Evolutionary conservation across 2,797 vertebrate species (phyloP).

Genomic region (Borostomias antarcticus): DNA sequence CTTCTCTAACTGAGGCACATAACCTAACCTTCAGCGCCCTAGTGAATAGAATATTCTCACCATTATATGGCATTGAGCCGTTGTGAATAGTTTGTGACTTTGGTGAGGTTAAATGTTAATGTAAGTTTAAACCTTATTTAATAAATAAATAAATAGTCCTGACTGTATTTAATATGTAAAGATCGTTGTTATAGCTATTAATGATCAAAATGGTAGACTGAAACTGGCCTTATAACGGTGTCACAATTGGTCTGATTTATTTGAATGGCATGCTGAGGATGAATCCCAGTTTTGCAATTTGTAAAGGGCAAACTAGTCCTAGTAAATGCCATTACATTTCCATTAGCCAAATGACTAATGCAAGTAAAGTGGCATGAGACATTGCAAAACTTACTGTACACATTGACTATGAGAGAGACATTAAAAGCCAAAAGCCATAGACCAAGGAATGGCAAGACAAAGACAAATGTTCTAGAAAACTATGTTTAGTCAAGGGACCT

Average conservation of each 20-base stretch:
- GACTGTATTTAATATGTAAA: too few species aligned
- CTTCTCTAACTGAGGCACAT: too few species aligned
- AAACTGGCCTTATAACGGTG: too few species aligned
- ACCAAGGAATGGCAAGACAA: not conserved
- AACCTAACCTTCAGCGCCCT: not conserved
- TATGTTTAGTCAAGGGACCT: not conserved
- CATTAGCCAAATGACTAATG: slow-evolving; percentile 76
- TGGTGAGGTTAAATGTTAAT: too few species aligned
- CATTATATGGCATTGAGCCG: too few species aligned
- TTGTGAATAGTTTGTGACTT: too few species aligned
- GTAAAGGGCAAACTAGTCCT: slow-evolving; percentile 64
- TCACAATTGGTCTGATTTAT: slow-evolving; percentile 39
- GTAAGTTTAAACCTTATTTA: too few species aligned
- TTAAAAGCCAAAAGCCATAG: slow-evolving; percentile 19
- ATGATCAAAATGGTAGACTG: too few species aligned
- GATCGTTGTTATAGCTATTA: too few species aligned
- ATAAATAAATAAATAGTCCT: too few species aligned
- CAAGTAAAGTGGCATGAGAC: slow-evolving; percentile 71
- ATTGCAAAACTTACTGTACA: slow-evolving; percentile 66
- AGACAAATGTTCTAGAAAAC: not conserved
- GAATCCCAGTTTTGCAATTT: slow-evolving; percentile 60
- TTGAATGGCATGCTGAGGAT: slow-evolving; percentile 54
- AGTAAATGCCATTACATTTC: slow-evolving; percentile 72
- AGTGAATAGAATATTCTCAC: too few species aligned
- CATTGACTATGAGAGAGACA: slow-evolving; percentile 70